Conservation (phyloP, 1,140 invertebrate genomes). For the Sitophilus oryzae region DNA sequence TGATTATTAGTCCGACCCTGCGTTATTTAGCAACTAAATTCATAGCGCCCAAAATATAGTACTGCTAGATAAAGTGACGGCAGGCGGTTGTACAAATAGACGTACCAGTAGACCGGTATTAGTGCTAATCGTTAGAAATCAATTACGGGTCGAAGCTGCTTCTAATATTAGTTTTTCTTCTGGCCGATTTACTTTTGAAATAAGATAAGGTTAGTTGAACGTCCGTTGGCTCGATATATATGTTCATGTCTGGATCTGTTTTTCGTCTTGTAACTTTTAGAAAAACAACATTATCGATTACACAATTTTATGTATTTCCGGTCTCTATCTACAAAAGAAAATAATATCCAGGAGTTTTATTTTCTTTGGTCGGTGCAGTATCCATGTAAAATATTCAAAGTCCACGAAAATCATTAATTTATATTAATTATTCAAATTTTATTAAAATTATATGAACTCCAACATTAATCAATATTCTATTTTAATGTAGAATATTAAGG, state of each 20-base stretch:
- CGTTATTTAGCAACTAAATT: constrained; percentile 2
- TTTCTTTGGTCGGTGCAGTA: too few relatives aligned
- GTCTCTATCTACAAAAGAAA: too few relatives aligned
- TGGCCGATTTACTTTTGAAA: not conserved
- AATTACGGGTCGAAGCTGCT: constrained; percentile 1
- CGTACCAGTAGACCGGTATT: constrained; percentile 5
- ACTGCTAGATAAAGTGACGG: constrained; percentile 32
- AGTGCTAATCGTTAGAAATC: constrained; percentile 15
- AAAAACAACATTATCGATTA: not conserved
- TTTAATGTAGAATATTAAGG: too few relatives aligned
- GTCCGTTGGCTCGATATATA: not conserved
- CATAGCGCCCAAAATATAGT: constrained; percentile 29
- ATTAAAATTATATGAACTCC: too few relatives aligned
- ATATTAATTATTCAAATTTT: too few relatives aligned
- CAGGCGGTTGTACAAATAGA: constrained; percentile 28
- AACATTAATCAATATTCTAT: too few relatives aligned
- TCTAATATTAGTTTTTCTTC: constrained; percentile 16
- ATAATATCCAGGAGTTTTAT: too few relatives aligned
- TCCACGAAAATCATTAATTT: too few relatives aligned
- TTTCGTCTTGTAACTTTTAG: not conserved
- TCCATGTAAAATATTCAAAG: too few relatives aligned
- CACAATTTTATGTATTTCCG: too few relatives aligned
- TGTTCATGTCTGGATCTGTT: not conserved
- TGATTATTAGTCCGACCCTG: not conserved
- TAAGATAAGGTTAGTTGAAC: constrained; percentile 4